These are phyloP conservation scores for Ridgeia piscesae DNA, from an alignment of 1,140 invertebrate genomes.

Conservation along the genomic window DNA sequence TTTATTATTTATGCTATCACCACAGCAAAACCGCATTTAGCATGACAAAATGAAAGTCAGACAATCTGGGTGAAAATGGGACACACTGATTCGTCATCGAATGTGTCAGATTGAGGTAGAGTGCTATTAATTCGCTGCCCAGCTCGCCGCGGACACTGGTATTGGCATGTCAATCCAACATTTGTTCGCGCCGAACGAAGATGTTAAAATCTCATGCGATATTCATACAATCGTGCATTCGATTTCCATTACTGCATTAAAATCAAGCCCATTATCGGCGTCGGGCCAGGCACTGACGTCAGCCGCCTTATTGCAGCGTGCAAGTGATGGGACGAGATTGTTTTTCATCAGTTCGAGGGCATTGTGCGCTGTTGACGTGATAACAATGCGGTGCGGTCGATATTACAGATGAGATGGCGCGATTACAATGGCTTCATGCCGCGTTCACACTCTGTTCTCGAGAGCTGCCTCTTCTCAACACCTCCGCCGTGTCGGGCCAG, in stretches of 20 bases:
- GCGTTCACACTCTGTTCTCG: not conserved
- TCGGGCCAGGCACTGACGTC: not conserved
- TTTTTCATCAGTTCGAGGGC: not conserved
- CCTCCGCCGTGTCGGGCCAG: not conserved
- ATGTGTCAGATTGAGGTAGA: not conserved
- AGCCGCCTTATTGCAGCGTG: not conserved
- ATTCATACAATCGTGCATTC: conserved; percentile 21
- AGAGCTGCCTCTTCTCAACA: not conserved
- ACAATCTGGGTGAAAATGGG: not conserved
- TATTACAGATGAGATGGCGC: not conserved
- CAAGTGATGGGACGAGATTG: not conserved
- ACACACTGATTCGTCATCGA: not conserved
- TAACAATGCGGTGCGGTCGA: not conserved
- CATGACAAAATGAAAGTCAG: not conserved
- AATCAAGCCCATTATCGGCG: conserved; percentile 23
- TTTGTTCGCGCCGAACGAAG: not conserved
- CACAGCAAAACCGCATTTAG: not conserved
- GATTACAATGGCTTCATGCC: not conserved
- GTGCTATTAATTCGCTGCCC: not conserved
- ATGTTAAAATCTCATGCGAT: conserved; percentile 14
- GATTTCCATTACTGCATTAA: conserved; percentile 24
- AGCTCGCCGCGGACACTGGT: not conserved
- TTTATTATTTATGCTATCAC: not conserved
- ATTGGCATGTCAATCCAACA: not conserved
- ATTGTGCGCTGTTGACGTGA: not conserved